Base-by-base conservation (phyloP, 2,797 vertebrate genomes). In the Anguilla obscura region DNA sequence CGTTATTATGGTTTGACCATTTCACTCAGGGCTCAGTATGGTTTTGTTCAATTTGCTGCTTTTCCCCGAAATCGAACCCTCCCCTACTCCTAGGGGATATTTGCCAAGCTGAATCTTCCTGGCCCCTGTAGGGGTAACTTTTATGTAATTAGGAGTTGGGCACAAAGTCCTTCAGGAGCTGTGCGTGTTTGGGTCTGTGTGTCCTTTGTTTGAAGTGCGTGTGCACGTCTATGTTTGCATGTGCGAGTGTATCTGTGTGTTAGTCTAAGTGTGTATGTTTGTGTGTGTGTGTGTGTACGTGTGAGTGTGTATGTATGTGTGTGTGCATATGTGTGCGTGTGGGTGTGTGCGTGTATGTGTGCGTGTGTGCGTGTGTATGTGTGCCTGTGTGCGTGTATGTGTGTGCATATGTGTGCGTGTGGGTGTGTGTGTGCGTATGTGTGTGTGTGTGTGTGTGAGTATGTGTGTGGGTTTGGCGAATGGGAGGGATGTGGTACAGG, bases 401-500 rank as follows among this genome's bases (percentile, higher is more conserved):
- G 60, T 66, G 21, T 66, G 60, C 24, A 6, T n/a, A 3, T 63
- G 60, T 63, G 24, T 69, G 82, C 50, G 86, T 84, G 88, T 86
- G 54, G 87, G 66, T 85, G 83, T 86, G 69, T 69, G 71, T 86
- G 82, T 60, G 83, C 88, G 85, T 76, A 58, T 58, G 84, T n/a
- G 60, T 5, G 60, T 85, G 63, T 58, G 88, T 58, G 87, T 85
- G 88, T 83, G 56, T 33, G 85, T 87, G 85, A 86, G 69, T 56
- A 69, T 60, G 56, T 86, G n/a, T 71, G 85, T 85, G 58, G 40
- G 74, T 86, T 84, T 76, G 87, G 87, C 33, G 58, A 88, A 83
- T 27, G 24, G 71, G 52, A n/a, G 87, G 69, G 84, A 79, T 79
- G 87, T 89, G 89, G 88, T 87, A 87, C 52, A 56, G 82, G 85